Evolutionary conservation across 2,797 vertebrate species (phyloP), one percentile per base, ranked within the genome.

Genomic region (Heliangelus exortis): DNA sequence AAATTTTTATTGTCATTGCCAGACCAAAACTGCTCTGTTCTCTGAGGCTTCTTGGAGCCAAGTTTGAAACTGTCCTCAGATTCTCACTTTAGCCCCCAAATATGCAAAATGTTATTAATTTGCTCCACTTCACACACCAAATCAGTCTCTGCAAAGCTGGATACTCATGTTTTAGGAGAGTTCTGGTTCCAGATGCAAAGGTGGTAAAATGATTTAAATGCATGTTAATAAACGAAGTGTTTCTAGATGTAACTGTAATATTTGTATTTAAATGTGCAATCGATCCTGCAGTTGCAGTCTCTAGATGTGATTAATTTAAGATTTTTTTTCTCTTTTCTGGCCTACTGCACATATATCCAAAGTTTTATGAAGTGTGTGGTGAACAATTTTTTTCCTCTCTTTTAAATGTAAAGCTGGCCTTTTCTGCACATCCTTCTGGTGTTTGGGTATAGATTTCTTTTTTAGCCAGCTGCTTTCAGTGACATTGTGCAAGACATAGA

Each of bases 331-430:
- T 92, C 6, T 79, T 92, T 92, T 92, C 48, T 92, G 86, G 65
- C 68, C 36, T 82, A 13, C 29, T 80, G 54, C 69, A 95, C 48
- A 74, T 84, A 5, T 91, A 91, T 93, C 63, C n/a, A 13, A 91
- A 93, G 41, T 89, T 93, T 90, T 84, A 85, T 95, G 72, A 90
- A 77, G 81, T 82, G 81, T 41, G 8, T 51, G 47, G 39, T 82
- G 79, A 73, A 31, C 74, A 73, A 76, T 79, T 84, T 96, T 47
- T 94, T 61, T 28, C 83, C 28, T 48, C 63, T 68, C 15, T 55
- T 93, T 84, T 53, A 75, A 82, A 82, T 43, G 28, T 74, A 43
- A 63, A 87, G 10, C 13, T 90, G 84, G 29, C 55, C 28, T 65
- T 39, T 45, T 76, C 20, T 84, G 33, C 45, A 87, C 22, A 77